These are phyloP conservation scores for Cydia pomonella DNA, from an alignment of 1,140 invertebrate species.

Conservation along the genomic window DNA sequence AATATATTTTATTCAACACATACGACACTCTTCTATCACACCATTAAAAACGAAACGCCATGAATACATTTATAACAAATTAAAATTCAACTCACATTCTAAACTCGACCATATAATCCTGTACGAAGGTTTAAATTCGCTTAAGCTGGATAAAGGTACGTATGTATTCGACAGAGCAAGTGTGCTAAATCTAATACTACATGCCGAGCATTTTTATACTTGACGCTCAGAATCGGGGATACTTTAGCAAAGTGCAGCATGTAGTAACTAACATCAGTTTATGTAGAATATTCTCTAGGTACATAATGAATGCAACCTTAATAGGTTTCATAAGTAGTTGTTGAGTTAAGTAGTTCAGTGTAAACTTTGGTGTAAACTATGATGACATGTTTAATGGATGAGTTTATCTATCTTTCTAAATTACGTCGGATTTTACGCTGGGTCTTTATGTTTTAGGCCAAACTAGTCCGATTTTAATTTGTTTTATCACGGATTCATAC, in stretches of 20 bases:
- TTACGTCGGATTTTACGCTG: no score
- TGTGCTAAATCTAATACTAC: constrained; percentile 23
- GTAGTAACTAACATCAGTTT: neutral
- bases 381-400: no score
- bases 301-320: no score
- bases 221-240: neutral
- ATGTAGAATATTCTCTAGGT: neutral
- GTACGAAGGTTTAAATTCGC: neutral
- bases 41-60: constrained; percentile 7
- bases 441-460: no score
- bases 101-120: neutral
- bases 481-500: no score
- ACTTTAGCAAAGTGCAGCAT: neutral
- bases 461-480: no score
- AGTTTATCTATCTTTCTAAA: no score
- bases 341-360: no score
- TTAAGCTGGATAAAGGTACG: neutral
- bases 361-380: no score
- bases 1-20: constrained; percentile 6
- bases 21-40: neutral
- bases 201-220: constrained; percentile 16
- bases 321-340: no score
- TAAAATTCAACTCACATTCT: neutral
- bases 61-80: constrained; percentile 5
- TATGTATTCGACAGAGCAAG: constrained; percentile 6